phyloP scores from a whole-genome alignment of 2,113 vertebrate species.

The Hypocryptadius cinnamomeus region DNA sequence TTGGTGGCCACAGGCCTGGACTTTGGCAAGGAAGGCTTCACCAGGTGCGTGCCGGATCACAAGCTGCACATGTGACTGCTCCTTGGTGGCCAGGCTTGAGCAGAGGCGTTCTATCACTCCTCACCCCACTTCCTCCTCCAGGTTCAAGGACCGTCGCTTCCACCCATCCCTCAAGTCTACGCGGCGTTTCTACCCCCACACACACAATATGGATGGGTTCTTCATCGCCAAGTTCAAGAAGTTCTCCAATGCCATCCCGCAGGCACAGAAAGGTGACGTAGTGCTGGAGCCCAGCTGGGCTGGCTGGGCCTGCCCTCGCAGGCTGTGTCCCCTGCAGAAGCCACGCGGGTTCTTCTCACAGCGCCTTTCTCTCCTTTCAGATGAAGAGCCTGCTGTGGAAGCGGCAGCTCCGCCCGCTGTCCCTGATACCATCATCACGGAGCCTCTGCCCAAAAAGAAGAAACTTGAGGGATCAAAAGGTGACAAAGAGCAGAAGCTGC shows the following conservation, averaged over 20 bases:
- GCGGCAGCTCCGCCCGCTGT: not conserved
- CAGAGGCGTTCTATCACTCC: not conserved
- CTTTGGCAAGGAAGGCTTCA: conserved; percentile 95
- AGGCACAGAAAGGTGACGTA: conserved; percentile 44
- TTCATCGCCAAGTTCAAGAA: conserved; percentile 96
- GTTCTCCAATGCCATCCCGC: conserved; percentile 86
- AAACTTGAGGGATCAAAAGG: not conserved
- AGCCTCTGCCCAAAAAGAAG: conserved; percentile 22
- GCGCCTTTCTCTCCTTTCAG: not conserved
- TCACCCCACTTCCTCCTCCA: conserved; percentile 8
- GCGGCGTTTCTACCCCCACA: conserved; percentile 91
- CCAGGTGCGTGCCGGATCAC: conserved; percentile 65
- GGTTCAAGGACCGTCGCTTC: conserved; percentile 88
- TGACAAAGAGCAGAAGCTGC: not conserved
- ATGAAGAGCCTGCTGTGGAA: not conserved
- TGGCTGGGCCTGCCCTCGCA: not conserved
- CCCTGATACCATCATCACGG: accelerated
- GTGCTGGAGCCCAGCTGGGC: not conserved
- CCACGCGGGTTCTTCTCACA: accelerated
- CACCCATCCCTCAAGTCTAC: conserved; percentile 84
- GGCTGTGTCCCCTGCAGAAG: not conserved
- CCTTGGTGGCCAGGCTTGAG: not conserved
- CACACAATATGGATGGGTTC: conserved; percentile 97
- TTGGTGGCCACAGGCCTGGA: conserved; percentile 91
- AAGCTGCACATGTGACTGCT: not conserved